Evolutionary conservation across 1,140 invertebrate genomes (phyloP), one percentile per base, ranked within the genome.

Genomic region (Patella vulgata): DNA sequence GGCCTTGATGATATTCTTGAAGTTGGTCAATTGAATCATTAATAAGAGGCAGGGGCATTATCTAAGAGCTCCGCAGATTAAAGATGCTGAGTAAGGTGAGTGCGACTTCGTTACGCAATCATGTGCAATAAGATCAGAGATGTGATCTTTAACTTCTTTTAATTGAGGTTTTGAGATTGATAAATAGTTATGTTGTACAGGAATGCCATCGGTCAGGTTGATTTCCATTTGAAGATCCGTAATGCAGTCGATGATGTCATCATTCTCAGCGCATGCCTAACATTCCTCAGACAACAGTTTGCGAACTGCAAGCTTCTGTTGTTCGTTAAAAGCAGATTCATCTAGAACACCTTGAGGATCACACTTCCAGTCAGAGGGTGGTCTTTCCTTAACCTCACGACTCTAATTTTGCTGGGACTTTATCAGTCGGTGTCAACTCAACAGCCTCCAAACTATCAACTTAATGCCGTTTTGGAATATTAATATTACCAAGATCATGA

Each of bases 171-270:
- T 31, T 6, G 61, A 31, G 8, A 68, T 42, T 14, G 55, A 59
- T 25, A 17, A 19, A 33, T 64, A 53, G 25, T 23, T 40, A 2
- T 30, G 42, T 27, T 53, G 39, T 12, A 65, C 51, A n/a, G 67
- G 63, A 21, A 6, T 30, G n/a, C 61, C 33, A 31, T 69, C 62
- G 1, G 17, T 50, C 17, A 66, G 30, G 8, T 66, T 30, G 21
- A 66, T 69, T 21, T 60, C 28, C 53, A 64, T 58, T 54, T 65
- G 19, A 12, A 65, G 39, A 9, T 59, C 62, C 3, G 40, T 3
- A 31, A 39, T 47, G 46, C 55, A 65, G 5, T 57, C 51, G 12
- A 63, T 17, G 44, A 61, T 63, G 43, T 55, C 40, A 6, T 64
- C 56, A 48, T 48, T 31, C 39, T 58, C 43, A 12, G 57, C 43